Conservation (phyloP, 2,888 invertebrate genomes). For the Griposia aprilina region DNA sequence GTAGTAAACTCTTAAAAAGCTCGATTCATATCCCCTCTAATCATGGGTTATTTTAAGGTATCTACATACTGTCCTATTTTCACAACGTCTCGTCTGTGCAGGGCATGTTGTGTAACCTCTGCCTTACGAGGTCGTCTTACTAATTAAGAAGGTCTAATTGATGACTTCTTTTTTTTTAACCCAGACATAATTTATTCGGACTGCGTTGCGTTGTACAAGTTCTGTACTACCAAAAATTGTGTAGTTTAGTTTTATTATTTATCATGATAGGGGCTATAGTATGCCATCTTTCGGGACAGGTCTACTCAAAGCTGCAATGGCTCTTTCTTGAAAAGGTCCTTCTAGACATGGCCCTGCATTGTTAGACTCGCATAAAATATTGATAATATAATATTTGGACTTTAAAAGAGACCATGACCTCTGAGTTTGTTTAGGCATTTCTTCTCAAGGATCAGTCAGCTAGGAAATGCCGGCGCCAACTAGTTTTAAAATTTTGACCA, state of each 20-base stretch:
- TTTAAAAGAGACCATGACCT: no score
- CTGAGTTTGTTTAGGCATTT: no score
- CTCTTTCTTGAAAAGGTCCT: background rate
- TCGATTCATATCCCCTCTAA: background rate
- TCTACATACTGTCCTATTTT: constrained; percentile 50
- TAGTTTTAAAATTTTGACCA: no score
- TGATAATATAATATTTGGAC: no score
- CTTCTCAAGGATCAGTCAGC: no score
- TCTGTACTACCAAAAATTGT: background rate
- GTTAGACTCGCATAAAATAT: no score
- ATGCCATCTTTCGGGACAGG: no score
- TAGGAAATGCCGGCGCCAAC: no score
- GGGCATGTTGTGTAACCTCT: constrained; percentile 44
- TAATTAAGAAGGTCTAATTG: constrained; percentile 25
- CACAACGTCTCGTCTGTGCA: constrained; percentile 22
- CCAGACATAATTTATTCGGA: background rate
- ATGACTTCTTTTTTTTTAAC: background rate
- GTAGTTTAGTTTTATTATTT: background rate
- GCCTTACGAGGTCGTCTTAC: constrained; percentile 32
- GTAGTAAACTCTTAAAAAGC: background rate
- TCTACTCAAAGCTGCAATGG: no score
- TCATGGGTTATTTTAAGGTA: constrained; percentile 48
- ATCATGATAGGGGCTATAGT: no score
- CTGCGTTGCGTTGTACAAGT: background rate
- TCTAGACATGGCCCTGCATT: no score